Percentiles rank a stretch among this genome's conserved stretches.
Conservation (phyloP, 2,888 invertebrate species). For the Altica lythri region DNA sequence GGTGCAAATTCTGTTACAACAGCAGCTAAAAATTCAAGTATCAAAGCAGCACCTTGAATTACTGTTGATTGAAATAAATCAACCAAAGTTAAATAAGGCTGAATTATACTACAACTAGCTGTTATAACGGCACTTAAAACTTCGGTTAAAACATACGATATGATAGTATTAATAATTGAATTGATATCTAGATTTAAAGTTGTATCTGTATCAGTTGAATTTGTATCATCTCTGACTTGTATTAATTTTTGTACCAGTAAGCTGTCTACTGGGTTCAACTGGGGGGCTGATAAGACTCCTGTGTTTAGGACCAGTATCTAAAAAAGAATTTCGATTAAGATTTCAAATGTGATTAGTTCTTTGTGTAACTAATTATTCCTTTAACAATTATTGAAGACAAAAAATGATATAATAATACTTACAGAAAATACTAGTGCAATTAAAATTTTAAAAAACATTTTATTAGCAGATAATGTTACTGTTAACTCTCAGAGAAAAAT, state of each 20-base stretch:
- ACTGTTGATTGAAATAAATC: constrained; percentile 1
- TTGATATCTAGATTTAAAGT: not conserved
- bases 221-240: not conserved
- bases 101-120: not conserved
- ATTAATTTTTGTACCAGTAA: not conserved
- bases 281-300: not conserved
- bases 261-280: not conserved
- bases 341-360: no score
- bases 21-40: not conserved
- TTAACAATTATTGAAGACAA: no score
- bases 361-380: no score
- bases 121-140: not conserved
- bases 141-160: not conserved
- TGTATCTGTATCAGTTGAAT: not conserved
- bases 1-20: not conserved
- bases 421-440: no score
- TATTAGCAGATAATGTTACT: no score
- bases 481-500: no score
- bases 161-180: not conserved
- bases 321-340: not conserved
- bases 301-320: not conserved
- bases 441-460: no score
- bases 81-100: constrained; percentile 1
- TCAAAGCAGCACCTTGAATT: not conserved
- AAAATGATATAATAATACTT: no score